A percentile compares a stretch with the other conserved stretches of the same genome.
Conservation (phyloP, 2,888 invertebrate species). For the Philereme vetulata region DNA sequence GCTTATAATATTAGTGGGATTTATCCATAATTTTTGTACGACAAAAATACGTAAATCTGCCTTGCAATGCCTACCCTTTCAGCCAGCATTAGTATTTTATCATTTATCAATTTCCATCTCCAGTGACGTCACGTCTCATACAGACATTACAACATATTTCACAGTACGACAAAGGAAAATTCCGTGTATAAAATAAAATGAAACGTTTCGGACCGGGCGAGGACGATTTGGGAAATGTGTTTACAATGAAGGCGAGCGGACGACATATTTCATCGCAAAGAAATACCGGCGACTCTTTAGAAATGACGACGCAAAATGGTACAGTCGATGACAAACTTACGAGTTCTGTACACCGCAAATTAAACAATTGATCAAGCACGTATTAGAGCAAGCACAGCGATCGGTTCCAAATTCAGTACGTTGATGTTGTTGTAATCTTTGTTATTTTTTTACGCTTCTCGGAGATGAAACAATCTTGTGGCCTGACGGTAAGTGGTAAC, state of each 20-base stretch:
- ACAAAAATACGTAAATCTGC: too few species aligned
- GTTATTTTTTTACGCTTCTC: too few species aligned
- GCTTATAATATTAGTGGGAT: too few species aligned
- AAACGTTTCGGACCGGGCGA: constrained; percentile 63
- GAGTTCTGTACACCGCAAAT: too few species aligned
- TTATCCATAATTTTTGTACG: too few species aligned
- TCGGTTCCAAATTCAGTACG: too few species aligned
- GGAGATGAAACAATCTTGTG: too few species aligned
- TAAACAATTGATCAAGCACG: not conserved
- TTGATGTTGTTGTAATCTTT: too few species aligned
- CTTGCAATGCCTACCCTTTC: too few species aligned
- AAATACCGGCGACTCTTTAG: constrained; percentile 68
- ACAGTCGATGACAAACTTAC: constrained; percentile 42
- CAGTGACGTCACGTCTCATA: constrained; percentile 22
- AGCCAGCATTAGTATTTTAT: not conserved
- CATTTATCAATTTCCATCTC: constrained; percentile 7
- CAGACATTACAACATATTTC: constrained; percentile 14
- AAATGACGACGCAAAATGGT: constrained; percentile 65
- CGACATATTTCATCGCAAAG: constrained; percentile 79
- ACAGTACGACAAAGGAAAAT: constrained; percentile 54
- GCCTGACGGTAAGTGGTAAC: too few species aligned
- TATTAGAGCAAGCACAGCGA: not conserved
- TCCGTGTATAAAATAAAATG: constrained; percentile 55
- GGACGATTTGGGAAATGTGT: constrained; percentile 79
- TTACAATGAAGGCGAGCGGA: constrained; percentile 74